Conservation (phyloP, 2,113 vertebrate species). For the Actenoides hombroni region DNA sequence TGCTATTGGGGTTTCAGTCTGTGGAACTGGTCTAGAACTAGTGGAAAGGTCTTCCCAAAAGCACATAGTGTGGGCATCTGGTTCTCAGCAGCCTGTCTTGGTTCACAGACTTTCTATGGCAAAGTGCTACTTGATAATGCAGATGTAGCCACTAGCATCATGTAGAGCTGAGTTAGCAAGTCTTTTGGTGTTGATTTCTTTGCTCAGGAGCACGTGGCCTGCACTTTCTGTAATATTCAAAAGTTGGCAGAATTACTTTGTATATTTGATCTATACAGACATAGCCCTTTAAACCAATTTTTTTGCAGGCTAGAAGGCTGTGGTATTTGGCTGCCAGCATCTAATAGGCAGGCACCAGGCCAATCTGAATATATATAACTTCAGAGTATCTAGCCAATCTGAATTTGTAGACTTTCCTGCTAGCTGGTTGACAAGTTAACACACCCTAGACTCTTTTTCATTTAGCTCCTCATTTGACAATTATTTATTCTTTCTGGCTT, state of each 20-base stretch:
- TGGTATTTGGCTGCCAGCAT: not conserved
- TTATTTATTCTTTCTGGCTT: not conserved
- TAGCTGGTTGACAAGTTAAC: slow-evolving; percentile 16
- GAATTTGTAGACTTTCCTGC: slow-evolving; percentile 11
- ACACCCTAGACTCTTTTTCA: not conserved
- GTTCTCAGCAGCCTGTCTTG: not conserved
- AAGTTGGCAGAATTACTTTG: not conserved
- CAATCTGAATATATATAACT: not conserved
- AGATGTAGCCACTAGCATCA: not conserved
- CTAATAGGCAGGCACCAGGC: not conserved
- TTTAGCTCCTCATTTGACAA: not conserved
- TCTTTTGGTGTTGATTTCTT: not conserved
- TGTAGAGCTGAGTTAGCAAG: not conserved
- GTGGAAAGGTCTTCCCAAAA: not conserved
- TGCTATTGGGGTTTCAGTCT: not conserved
- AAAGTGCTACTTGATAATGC: not conserved
- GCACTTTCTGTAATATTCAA: not conserved
- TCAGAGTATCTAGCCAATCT: slow-evolving; percentile 2
- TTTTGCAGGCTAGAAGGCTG: not conserved
- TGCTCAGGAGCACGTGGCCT: not conserved
- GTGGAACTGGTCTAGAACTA: not conserved
- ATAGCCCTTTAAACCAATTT: not conserved
- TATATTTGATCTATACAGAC: not conserved
- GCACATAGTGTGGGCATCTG: not conserved
- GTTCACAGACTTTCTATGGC: not conserved